A percentile compares a stretch with the other conserved stretches of the same genome.
Evolutionary conservation across 2,113 vertebrate genomes (phyloP).

Genomic region (Nesoenas mayeri): DNA sequence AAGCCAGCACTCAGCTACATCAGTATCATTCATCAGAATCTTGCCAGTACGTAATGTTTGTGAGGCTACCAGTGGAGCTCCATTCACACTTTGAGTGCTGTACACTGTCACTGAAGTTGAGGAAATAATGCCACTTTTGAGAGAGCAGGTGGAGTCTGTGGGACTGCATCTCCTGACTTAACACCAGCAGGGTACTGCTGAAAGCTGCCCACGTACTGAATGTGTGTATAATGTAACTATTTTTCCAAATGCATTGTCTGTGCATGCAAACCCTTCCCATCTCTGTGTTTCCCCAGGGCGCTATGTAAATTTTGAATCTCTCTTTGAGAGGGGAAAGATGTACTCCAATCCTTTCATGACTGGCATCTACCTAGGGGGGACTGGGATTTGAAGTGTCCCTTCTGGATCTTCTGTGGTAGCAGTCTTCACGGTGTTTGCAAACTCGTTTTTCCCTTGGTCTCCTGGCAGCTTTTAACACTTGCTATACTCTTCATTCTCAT

Average conservation of each 20-base stretch:
- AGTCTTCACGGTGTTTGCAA: not conserved
- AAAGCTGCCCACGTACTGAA: not conserved
- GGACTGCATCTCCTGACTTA: not conserved
- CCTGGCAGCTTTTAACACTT: not conserved
- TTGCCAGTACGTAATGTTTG: not conserved
- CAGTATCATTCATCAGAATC: not conserved
- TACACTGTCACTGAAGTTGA: not conserved
- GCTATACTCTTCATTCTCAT: not conserved
- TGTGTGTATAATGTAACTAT: not conserved
- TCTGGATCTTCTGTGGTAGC: not conserved
- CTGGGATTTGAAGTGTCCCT: not conserved
- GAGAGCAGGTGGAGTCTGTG: not conserved
- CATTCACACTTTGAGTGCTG: not conserved
- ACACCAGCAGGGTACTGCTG: not conserved
- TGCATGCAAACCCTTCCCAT: not conserved
- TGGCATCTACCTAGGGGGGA: not conserved
- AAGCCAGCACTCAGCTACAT: not conserved
- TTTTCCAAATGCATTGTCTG: not conserved
- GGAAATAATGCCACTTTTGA: not conserved
- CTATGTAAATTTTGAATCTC: not conserved
- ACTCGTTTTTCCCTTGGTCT: not conserved
- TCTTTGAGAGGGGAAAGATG: not conserved
- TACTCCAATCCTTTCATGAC: not conserved
- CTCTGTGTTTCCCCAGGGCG: not conserved
- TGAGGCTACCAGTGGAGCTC: not conserved